These are phyloP conservation scores for Macaria liturata DNA, from an alignment of 2,888 invertebrate species.

Conservation along the genomic window DNA sequence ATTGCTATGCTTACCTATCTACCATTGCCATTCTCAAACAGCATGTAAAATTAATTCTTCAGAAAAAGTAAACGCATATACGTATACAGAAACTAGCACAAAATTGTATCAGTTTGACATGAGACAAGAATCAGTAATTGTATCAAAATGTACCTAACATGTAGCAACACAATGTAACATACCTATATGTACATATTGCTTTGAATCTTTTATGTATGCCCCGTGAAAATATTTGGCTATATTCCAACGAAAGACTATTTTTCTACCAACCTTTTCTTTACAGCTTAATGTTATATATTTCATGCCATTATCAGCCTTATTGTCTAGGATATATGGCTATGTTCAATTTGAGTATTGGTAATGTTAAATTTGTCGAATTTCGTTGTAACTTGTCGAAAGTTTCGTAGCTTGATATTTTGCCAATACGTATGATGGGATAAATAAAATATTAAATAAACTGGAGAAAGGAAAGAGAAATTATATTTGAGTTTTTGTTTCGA, in stretches of 20 bases:
- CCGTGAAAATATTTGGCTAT: conserved; percentile 37
- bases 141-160: neutral
- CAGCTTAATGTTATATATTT: neutral
- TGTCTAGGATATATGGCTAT: neutral
- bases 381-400: conserved; percentile 36
- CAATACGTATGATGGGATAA: conserved; percentile 35
- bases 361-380: conserved; percentile 17
- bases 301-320: conserved; percentile 6
- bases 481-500: conserved; percentile 10
- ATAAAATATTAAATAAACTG: conserved; percentile 27
- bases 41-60: too few species aligned
- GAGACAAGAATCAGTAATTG: too few species aligned
- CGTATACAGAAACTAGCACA: too few species aligned
- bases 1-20: too few species aligned
- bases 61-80: too few species aligned
- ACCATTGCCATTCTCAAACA: too few species aligned
- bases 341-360: neutral
- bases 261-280: conserved; percentile 20
- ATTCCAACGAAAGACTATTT: conserved; percentile 36
- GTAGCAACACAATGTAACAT: conserved; percentile 5
- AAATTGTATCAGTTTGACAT: too few species aligned
- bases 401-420: conserved; percentile 40
- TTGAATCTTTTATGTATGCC: conserved; percentile 36
- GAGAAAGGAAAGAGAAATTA: neutral
- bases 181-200: conserved; percentile 25